A percentile compares a stretch with the other conserved stretches of the same genome.
phyloP scores from a whole-genome alignment of 2,113 vertebrate species.

The Corynorhinus townsendii region DNA sequence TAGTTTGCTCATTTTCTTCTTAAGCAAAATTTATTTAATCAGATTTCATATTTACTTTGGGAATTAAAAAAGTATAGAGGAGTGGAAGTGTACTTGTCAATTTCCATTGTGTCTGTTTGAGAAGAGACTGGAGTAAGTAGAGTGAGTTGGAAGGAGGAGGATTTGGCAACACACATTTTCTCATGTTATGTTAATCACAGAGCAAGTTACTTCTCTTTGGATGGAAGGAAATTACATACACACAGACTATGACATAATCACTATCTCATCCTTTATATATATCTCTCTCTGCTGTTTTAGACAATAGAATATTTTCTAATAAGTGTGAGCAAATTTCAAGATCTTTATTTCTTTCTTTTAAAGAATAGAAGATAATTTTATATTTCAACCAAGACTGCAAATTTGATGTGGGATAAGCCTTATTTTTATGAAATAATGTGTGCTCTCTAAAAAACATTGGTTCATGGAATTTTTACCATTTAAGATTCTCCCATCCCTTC shows the following conservation, averaged over 20 bases:
- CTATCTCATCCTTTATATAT: background rate
- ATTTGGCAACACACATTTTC: background rate
- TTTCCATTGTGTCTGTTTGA: background rate
- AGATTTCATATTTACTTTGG: background rate
- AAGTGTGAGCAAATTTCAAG: background rate
- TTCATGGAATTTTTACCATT: background rate
- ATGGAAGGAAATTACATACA: background rate
- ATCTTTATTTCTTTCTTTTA: background rate
- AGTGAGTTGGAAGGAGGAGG: accelerated
- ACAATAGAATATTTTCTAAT: background rate
- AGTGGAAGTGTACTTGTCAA: accelerated
- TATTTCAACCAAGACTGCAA: background rate
- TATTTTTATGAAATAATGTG: background rate
- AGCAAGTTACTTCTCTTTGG: background rate
- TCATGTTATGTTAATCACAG: background rate
- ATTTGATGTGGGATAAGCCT: background rate
- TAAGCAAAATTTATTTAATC: background rate
- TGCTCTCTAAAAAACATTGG: background rate
- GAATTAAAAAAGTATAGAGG: background rate
- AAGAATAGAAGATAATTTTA: background rate
- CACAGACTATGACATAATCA: background rate
- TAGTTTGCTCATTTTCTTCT: background rate
- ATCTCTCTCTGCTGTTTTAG: background rate
- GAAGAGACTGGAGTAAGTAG: accelerated
- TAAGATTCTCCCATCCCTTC: background rate